A percentile compares a stretch with the other conserved stretches of the same genome.
Evolutionary conservation across 1,140 invertebrate genomes (phyloP).

Genomic region (Telenomus remus): DNA sequence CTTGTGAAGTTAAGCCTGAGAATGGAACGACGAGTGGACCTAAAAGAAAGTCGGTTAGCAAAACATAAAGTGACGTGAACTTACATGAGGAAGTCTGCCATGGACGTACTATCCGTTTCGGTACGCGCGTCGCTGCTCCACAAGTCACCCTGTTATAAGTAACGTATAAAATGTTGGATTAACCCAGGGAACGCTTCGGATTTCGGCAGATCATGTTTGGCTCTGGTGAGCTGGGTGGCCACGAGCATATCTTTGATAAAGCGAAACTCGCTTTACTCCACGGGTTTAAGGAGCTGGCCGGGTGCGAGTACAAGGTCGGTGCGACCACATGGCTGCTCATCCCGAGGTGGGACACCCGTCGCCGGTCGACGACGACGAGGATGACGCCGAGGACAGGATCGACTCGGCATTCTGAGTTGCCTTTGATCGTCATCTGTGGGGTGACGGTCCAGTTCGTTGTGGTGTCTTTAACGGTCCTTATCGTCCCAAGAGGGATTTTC

Average conservation of each 20-base stretch:
- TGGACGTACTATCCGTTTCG: conserved; percentile 91
- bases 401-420: conserved; percentile 78
- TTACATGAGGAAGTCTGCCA: conserved; percentile 93
- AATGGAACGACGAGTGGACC: conserved; percentile 20
- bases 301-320: conserved; percentile 62
- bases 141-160: conserved; percentile 77
- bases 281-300: conserved; percentile 81
- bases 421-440: no score
- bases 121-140: conserved; percentile 88
- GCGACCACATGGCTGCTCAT: conserved; percentile 59
- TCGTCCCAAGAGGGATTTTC: no score
- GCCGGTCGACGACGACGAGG: conserved; percentile 41
- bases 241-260: conserved; percentile 87
- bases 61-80: conserved; percentile 72
- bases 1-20: no score
- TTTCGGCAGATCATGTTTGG: conserved; percentile 80
- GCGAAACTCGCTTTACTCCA: conserved; percentile 79
- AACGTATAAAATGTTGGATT: conserved; percentile 73
- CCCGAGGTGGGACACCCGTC: conserved; percentile 71
- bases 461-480: no score
- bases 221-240: conserved; percentile 83
- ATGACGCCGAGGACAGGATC: conserved; percentile 47
- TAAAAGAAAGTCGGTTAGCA: conserved; percentile 19
- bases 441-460: no score
- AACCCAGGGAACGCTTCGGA: conserved; percentile 83